Conservation (phyloP, 2,797 vertebrate genomes). For the Oceanodroma leucorhoa region DNA sequence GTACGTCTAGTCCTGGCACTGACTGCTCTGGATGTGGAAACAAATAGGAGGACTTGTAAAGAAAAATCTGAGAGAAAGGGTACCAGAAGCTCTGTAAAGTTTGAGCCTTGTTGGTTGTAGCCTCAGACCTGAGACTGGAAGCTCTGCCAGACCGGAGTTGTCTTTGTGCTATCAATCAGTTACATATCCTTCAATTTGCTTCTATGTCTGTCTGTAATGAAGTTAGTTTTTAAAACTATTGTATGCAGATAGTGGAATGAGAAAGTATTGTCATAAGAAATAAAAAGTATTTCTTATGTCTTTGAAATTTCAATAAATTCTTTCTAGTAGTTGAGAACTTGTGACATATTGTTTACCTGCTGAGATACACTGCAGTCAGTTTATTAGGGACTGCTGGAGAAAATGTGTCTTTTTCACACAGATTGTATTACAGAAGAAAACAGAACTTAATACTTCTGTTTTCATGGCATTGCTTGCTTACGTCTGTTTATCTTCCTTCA, state of each 20-base stretch:
- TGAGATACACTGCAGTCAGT: background rate
- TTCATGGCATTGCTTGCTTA: background rate
- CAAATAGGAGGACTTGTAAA: background rate
- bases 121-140: background rate
- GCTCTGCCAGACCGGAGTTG: background rate
- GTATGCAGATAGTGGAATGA: background rate
- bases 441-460: background rate
- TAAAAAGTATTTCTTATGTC: background rate
- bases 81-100: background rate
- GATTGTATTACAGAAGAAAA: background rate
- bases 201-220: background rate
- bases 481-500: background rate
- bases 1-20: rapidly evolving
- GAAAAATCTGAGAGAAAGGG: background rate
- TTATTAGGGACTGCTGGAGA: background rate
- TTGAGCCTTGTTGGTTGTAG: background rate
- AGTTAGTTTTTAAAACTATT: background rate
- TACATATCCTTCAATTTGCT: background rate
- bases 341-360: background rate
- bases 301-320: background rate
- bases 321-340: background rate
- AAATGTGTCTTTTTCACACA: rapidly evolving
- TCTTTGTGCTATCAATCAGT: background rate
- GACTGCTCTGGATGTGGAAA: background rate
- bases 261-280: background rate